Evolutionary conservation across 2,888 invertebrate genomes (phyloP).

Genomic region (Lasioglossum villosulum): DNA sequence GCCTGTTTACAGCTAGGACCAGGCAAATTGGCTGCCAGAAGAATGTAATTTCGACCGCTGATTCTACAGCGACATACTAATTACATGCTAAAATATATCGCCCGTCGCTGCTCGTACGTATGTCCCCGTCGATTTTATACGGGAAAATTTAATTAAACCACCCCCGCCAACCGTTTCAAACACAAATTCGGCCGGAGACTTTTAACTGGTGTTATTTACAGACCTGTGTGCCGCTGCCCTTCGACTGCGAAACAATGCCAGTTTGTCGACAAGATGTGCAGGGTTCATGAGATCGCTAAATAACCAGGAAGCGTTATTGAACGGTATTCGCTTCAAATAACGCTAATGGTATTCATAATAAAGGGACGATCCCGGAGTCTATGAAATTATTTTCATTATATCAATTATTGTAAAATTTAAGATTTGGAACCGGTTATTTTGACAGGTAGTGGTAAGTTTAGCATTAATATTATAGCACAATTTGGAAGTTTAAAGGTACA

Average conservation of each 20-base stretch:
- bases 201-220: background rate
- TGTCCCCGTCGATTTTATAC: constrained; percentile 9
- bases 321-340: too few relatives aligned
- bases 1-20: constrained; percentile 36
- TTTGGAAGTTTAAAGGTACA: too few relatives aligned
- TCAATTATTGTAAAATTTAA: too few relatives aligned
- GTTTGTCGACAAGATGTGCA: background rate
- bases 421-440: too few relatives aligned
- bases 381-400: too few relatives aligned
- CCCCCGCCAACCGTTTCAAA: background rate
- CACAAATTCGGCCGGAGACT: constrained; percentile 8
- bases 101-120: background rate
- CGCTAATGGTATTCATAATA: background rate
- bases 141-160: constrained; percentile 49
- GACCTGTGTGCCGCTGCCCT: too few relatives aligned
- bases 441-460: too few relatives aligned
- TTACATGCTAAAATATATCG: constrained; percentile 52
- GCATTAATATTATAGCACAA: too few relatives aligned
- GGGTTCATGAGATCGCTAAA: background rate
- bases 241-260: background rate
- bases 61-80: constrained; percentile 43
- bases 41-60: constrained; percentile 58
- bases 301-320: background rate
- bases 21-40: constrained; percentile 57
- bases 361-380: too few relatives aligned